phyloP scores from a whole-genome alignment of 2,888 invertebrate species.

The Cephus nigrinus region DNA sequence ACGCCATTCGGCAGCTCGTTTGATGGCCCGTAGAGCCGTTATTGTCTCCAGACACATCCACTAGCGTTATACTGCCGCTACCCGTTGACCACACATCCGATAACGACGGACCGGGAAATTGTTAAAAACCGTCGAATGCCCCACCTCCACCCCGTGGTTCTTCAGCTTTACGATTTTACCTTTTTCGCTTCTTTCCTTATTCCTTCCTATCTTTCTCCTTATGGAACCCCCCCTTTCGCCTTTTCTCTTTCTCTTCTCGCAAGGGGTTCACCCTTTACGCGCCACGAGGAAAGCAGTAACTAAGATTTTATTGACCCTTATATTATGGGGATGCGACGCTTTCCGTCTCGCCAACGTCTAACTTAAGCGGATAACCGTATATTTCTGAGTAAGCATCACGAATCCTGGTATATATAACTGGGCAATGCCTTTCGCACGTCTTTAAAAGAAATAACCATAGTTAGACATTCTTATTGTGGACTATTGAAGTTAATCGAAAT shows the following conservation, averaged over 20 bases:
- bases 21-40: conserved; percentile 61
- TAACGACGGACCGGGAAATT: conserved; percentile 57
- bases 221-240: conserved; percentile 8
- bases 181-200: conserved; percentile 16
- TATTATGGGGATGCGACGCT: conserved; percentile 56
- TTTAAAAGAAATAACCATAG: not conserved
- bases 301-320: conserved; percentile 63
- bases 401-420: conserved; percentile 28
- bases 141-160: conserved; percentile 22
- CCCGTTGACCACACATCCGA: conserved; percentile 60
- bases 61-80: conserved; percentile 32
- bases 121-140: conserved; percentile 47
- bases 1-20: conserved; percentile 62
- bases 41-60: conserved; percentile 57
- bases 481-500: not conserved
- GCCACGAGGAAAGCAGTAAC: conserved; percentile 45
- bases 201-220: conserved; percentile 16
- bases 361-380: conserved; percentile 62
- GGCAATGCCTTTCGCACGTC: not conserved
- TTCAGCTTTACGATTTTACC: conserved; percentile 34
- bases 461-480: not conserved
- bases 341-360: conserved; percentile 62
- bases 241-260: conserved; percentile 13
- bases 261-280: conserved; percentile 3
- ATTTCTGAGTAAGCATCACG: conserved; percentile 52